phyloP scores from a whole-genome alignment of 2,113 vertebrate genomes.

The Gadus chalcogrammus region DNA sequence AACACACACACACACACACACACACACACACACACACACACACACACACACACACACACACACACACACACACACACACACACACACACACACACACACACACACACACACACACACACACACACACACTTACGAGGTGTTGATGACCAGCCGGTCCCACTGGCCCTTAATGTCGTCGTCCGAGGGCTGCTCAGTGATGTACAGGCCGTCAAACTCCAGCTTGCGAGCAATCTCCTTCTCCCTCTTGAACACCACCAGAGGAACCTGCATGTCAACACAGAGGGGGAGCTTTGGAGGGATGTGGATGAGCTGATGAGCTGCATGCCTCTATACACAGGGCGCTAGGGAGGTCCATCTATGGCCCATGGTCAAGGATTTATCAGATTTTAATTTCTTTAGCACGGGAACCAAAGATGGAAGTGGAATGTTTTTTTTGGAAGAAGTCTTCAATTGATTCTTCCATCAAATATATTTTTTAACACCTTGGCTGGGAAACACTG shows the following conservation, averaged over 20 bases:
- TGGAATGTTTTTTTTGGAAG: too few relatives aligned
- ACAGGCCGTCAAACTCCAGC: constrained; percentile 94
- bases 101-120: background rate
- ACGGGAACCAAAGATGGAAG: too few relatives aligned
- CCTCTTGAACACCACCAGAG: constrained; percentile 94
- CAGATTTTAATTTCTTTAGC: too few relatives aligned
- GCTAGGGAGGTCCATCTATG: background rate
- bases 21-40: constrained; percentile 42
- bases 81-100: background rate
- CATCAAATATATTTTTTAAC: too few relatives aligned
- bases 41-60: constrained; percentile 41
- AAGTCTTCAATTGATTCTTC: too few relatives aligned
- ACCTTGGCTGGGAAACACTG: too few relatives aligned
- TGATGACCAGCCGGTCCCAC: constrained; percentile 97
- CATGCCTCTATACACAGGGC: background rate
- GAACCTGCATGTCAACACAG: constrained; percentile 73
- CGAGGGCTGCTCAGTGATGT: constrained; percentile 95
- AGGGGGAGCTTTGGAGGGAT: background rate
- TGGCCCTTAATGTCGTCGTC: constrained; percentile 98
- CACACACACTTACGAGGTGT: constrained; percentile 85
- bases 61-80: constrained; percentile 40
- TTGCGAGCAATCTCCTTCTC: constrained; percentile 97
- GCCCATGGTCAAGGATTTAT: too few relatives aligned
- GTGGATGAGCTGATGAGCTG: too few relatives aligned
- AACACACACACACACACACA: background rate